These are phyloP conservation scores for Callospermophilus lateralis DNA, from an alignment of 2,113 vertebrate genomes.

Conservation along the genomic window DNA sequence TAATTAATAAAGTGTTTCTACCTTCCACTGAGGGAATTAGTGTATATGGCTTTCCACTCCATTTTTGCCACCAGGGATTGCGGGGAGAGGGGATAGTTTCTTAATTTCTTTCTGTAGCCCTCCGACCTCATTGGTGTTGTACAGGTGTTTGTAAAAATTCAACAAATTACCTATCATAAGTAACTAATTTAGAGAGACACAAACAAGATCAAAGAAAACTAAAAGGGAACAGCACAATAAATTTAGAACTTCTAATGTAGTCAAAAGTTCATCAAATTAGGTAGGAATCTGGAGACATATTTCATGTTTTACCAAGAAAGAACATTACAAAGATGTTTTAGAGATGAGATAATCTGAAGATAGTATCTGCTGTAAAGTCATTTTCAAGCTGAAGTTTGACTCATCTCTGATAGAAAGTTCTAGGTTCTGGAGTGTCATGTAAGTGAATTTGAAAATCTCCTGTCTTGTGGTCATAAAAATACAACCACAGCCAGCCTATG, in stretches of 20 bases:
- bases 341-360: not conserved
- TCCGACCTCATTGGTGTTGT: not conserved
- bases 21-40: not conserved
- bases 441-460: slow-evolving; percentile 14
- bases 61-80: not conserved
- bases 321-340: not conserved
- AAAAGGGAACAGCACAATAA: not conserved
- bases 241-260: slow-evolving; percentile 17
- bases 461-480: not conserved
- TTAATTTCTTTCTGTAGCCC: not conserved
- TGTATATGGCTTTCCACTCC: not conserved
- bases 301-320: not conserved
- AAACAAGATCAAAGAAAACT: slow-evolving; percentile 34
- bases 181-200: not conserved
- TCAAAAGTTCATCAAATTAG: not conserved
- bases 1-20: not conserved
- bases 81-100: not conserved
- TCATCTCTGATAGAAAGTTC: not conserved
- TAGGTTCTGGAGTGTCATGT: not conserved
- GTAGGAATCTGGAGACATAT: not conserved
- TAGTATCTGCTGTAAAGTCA: not conserved
- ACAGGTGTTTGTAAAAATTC: slow-evolving; percentile 29
- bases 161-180: not conserved
- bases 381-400: not conserved
- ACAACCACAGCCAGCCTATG: not conserved